Percentiles rank a stretch among this genome's conserved stretches.
Evolutionary conservation across 1,140 invertebrate species (phyloP).

Genomic region (Rhagoletis zephyria): DNA sequence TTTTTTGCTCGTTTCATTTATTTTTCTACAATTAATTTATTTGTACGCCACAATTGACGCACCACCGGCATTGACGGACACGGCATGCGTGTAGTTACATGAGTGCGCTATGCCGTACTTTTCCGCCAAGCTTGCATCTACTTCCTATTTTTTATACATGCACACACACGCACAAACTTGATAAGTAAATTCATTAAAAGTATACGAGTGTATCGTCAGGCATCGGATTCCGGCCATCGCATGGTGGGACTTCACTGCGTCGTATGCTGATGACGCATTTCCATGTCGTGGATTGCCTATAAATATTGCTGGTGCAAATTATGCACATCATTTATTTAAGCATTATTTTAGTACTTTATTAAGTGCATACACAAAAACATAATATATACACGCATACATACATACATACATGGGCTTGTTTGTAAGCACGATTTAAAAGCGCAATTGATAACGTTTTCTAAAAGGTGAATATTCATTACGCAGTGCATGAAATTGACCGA

Average conservation of each 20-base stretch:
- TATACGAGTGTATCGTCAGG: not conserved
- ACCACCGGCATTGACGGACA: not conserved
- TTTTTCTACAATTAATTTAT: conserved; percentile 3
- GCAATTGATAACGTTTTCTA: not conserved
- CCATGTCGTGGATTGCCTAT: too few relatives aligned
- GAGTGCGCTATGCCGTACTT: not conserved
- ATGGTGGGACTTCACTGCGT: too few relatives aligned
- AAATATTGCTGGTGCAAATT: too few relatives aligned
- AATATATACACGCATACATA: too few relatives aligned
- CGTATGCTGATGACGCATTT: too few relatives aligned
- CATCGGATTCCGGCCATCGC: too few relatives aligned
- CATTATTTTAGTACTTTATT: too few relatives aligned
- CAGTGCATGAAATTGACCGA: conserved; percentile 1
- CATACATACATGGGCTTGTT: too few relatives aligned
- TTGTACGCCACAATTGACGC: not conserved
- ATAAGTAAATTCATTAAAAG: conserved; percentile 26
- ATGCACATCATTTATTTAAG: too few relatives aligned
- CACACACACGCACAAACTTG: not conserved
- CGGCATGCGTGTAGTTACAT: not conserved
- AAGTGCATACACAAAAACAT: too few relatives aligned
- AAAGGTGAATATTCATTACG: not conserved
- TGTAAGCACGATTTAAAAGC: not conserved
- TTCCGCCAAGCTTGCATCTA: not conserved
- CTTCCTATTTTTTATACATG: not conserved
- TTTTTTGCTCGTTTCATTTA: not conserved